Evolutionary conservation across 2,113 vertebrate species (phyloP).

Genomic region (Ascaphus truei): DNA sequence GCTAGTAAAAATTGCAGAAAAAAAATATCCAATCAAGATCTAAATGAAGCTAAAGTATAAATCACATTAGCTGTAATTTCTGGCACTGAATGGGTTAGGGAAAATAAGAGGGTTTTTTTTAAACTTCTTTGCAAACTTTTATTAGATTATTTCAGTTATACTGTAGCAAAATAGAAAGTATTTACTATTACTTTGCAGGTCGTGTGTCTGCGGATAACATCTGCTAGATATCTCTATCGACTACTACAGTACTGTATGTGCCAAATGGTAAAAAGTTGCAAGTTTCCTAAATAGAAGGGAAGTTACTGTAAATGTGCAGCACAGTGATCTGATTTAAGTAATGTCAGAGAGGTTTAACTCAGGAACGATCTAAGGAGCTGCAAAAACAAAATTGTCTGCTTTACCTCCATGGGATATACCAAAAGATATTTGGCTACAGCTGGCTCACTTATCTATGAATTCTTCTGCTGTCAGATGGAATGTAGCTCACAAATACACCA

Average conservation of each 20-base stretch:
- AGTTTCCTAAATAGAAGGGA: background rate
- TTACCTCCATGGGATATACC: too few relatives aligned
- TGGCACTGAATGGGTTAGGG: conserved; percentile 27
- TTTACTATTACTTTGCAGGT: background rate
- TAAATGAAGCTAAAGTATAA: too few relatives aligned
- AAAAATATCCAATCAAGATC: too few relatives aligned
- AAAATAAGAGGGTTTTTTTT: background rate
- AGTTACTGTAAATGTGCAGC: background rate
- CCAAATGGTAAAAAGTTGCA: background rate
- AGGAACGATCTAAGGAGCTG: background rate
- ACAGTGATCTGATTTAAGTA: background rate
- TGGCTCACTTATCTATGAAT: background rate
- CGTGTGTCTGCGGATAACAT: background rate
- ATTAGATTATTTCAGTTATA: background rate
- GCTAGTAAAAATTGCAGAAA: too few relatives aligned
- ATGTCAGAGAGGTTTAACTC: background rate
- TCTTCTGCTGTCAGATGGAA: background rate
- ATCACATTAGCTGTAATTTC: too few relatives aligned
- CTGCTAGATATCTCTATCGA: background rate
- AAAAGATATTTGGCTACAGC: too few relatives aligned
- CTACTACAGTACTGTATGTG: too few relatives aligned
- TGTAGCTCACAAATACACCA: background rate
- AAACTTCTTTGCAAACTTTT: background rate
- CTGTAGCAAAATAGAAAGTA: background rate
- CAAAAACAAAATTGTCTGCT: background rate